Conservation (phyloP, 2,888 invertebrate species). For the Epistrophe grossulariae region DNA sequence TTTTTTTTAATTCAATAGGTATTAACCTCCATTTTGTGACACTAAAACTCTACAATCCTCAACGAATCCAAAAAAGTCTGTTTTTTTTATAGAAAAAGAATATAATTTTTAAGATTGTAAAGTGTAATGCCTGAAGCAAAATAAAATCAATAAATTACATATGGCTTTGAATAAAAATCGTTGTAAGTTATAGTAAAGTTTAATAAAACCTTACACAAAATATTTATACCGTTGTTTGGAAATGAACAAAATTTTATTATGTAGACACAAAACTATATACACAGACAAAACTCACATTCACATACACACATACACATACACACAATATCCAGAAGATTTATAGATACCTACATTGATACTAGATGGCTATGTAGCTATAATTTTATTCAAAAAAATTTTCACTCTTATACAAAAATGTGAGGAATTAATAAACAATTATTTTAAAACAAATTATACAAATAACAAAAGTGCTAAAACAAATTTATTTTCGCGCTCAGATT, state of each 20-base stretch:
- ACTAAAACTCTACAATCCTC: too few species aligned
- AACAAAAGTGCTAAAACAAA: not conserved
- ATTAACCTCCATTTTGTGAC: too few species aligned
- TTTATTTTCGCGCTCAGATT: conserved; percentile 53
- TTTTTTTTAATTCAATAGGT: too few species aligned
- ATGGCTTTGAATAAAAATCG: not conserved
- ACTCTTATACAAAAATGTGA: not conserved
- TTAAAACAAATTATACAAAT: not conserved
- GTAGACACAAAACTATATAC: conserved; percentile 20
- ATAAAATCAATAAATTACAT: not conserved
- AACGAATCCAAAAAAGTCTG: too few species aligned
- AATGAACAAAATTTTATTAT: conserved; percentile 3
- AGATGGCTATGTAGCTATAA: not conserved
- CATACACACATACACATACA: too few species aligned
- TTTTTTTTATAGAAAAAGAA: too few species aligned
- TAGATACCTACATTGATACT: conserved; percentile 28
- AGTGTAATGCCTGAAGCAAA: not conserved
- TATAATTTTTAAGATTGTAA: too few species aligned
- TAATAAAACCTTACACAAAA: not conserved
- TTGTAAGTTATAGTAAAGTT: not conserved
- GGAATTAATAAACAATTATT: not conserved
- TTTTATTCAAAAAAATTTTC: not conserved
- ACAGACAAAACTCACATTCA: conserved; percentile 1
- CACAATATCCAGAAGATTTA: not conserved
- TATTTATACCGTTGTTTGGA: not conserved